A percentile compares a stretch with the other conserved stretches of the same genome.
Conservation (phyloP, 1,140 invertebrate species). For the Temnothorax nylanderi region DNA sequence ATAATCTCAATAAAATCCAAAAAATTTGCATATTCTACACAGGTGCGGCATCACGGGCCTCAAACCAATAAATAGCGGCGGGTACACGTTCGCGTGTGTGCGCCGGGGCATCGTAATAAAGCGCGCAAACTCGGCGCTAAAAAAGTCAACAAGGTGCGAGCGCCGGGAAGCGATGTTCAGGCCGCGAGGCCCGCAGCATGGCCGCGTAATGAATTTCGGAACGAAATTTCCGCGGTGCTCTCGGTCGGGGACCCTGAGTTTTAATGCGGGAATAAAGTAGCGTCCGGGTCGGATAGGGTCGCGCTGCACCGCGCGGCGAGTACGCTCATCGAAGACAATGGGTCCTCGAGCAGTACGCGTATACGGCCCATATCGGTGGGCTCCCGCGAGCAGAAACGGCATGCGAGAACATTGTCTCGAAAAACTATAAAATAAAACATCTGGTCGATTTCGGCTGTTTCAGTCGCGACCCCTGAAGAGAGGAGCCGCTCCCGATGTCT, state of each 20-base stretch:
- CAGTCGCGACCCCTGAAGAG: conserved; percentile 54
- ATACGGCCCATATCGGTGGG: conserved; percentile 79
- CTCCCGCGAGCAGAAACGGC: conserved; percentile 80
- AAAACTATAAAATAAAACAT: conserved; percentile 85
- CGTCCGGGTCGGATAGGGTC: conserved; percentile 83
- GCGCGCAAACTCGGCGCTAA: conserved; percentile 61
- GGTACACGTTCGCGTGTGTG: conserved; percentile 18
- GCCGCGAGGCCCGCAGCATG: conserved; percentile 38
- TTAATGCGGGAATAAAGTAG: conserved; percentile 83
- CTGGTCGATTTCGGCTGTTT: conserved; percentile 69
- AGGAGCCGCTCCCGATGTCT: conserved; percentile 63
- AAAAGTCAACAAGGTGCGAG: conserved; percentile 65
- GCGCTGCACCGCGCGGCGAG: conserved; percentile 72
- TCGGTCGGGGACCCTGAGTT: conserved; percentile 69
- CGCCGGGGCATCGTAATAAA: conserved; percentile 62
- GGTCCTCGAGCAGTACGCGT: conserved; percentile 65
- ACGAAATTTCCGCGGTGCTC: conserved; percentile 74
- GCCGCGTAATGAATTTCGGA: conserved; percentile 75
- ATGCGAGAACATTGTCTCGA: conserved; percentile 83
- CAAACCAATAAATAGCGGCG: conserved; percentile 52
- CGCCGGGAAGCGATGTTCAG: conserved; percentile 26
- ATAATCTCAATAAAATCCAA: background rate
- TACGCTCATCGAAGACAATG: conserved; percentile 81
- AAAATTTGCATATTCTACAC: background rate
- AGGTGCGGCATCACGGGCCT: conserved; percentile 25